A percentile compares a stretch with the other conserved stretches of the same genome.
Evolutionary conservation across 2,113 vertebrate species (phyloP).

Genomic region (Xenopus tropicalis): UCB_Xtro_10.0 CM004447.2:86923001-86923500

Average conservation of each 20-base stretch:
- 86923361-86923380: too few relatives aligned
- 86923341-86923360: too few relatives aligned
- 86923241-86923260: background rate
- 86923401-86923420: too few relatives aligned
- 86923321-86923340: too few relatives aligned
- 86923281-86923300: background rate
- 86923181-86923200: constrained; percentile 19
- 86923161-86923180: background rate
- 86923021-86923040: constrained; percentile 1
- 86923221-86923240: background rate
- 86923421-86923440: too few relatives aligned
- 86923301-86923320: too few relatives aligned
- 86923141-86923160: background rate
- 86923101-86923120: background rate
- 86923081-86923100: constrained; percentile 2
- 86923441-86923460: too few relatives aligned
- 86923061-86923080: background rate
- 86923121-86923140: background rate
- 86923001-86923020: background rate
- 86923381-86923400: background rate
- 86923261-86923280: background rate
- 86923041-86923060: background rate
- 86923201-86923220: background rate
- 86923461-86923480: too few relatives aligned
- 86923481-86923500: too few relatives aligned